phyloP scores from a whole-genome alignment of 2,888 invertebrate species.

The Unio delphinus region DNA sequence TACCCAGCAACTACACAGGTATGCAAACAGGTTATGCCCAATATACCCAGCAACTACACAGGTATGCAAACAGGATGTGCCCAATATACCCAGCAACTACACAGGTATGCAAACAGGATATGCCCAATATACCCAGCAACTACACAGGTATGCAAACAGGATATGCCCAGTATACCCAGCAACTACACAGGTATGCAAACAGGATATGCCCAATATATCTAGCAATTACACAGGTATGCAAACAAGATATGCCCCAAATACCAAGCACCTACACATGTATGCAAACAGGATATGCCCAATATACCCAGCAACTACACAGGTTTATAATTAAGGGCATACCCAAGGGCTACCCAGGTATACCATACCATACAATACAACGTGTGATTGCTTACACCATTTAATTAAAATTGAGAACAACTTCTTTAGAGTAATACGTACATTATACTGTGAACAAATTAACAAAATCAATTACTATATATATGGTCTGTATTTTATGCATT shows the following conservation, averaged over 20 bases:
- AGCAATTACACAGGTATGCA: slow-evolving; percentile 85
- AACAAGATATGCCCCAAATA: slow-evolving; percentile 65
- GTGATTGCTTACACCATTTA: too few relatives aligned
- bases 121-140: too few relatives aligned
- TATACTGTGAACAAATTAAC: too few relatives aligned
- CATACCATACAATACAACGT: too few relatives aligned
- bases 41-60: slow-evolving; percentile 86
- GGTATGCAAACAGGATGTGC: slow-evolving; percentile 50
- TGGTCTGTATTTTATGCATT: too few relatives aligned
- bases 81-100: slow-evolving; percentile 81
- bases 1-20: slow-evolving; percentile 86
- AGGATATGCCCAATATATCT: slow-evolving; percentile 66
- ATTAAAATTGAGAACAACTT: too few relatives aligned
- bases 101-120: slow-evolving; percentile 73
- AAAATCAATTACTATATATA: too few relatives aligned
- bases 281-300: background rate
- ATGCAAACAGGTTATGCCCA: slow-evolving; percentile 2
- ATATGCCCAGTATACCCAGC: slow-evolving; percentile 77
- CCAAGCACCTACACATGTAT: slow-evolving; percentile 89
- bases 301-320: slow-evolving; percentile 86
- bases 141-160: slow-evolving; percentile 78
- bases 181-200: slow-evolving; percentile 82
- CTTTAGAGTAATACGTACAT: too few relatives aligned
- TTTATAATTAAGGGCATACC: slow-evolving; percentile 23
- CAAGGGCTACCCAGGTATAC: too few relatives aligned